phyloP scores from a whole-genome alignment of 2,888 invertebrate genomes.

The Agriopis aurantiaria region DNA sequence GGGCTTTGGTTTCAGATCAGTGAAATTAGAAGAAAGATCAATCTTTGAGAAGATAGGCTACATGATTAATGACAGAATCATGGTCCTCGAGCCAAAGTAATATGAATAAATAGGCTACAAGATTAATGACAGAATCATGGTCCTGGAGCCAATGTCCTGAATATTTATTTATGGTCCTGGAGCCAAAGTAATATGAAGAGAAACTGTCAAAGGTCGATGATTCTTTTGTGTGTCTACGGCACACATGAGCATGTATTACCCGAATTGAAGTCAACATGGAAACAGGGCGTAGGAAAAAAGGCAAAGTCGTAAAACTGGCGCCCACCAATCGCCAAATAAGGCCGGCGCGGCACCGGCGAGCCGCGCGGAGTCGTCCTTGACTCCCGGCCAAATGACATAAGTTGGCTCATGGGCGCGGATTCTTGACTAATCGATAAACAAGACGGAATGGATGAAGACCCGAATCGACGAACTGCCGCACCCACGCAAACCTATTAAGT shows the following conservation, averaged over 20 bases:
- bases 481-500: conserved; percentile 77
- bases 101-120: conserved; percentile 55
- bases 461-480: conserved; percentile 69
- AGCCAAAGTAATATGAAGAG: conserved; percentile 55
- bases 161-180: too few species aligned
- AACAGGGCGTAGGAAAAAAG: conserved; percentile 81
- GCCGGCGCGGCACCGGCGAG: conserved; percentile 79
- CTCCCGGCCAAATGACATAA: conserved; percentile 86
- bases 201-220: conserved; percentile 67
- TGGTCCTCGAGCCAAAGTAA: conserved; percentile 59
- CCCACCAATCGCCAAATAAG: conserved; percentile 86
- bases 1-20: conserved; percentile 21
- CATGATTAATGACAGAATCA: conserved; percentile 43
- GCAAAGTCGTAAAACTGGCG: conserved; percentile 85
- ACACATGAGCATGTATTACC: conserved; percentile 70
- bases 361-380: conserved; percentile 81
- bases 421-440: conserved; percentile 84
- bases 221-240: conserved; percentile 63
- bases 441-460: conserved; percentile 76
- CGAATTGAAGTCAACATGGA: conserved; percentile 75
- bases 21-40: not conserved
- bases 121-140: conserved; percentile 43
- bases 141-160: conserved; percentile 65
- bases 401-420: conserved; percentile 85
- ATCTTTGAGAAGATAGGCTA: conserved; percentile 46